Base-by-base conservation (phyloP, 2,888 invertebrate species). In the Drosophila meridiana region DNA sequence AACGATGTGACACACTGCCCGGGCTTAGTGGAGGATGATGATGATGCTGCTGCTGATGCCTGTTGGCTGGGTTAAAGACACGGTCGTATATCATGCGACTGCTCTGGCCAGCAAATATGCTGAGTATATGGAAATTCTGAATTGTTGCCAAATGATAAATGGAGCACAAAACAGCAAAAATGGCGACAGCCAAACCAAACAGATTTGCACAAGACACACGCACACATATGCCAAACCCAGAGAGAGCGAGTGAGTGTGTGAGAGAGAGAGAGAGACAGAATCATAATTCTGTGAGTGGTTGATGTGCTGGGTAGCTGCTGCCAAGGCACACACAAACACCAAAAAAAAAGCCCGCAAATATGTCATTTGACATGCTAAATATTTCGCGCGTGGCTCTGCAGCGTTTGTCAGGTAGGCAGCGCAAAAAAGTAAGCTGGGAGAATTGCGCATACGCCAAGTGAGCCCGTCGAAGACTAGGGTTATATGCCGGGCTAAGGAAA, bases 311-410 rank as follows among this genome's bases (percentile, higher is more conserved):
- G 69, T 66, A 58, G 63, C 60, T 71, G 78, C 71, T 83, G 84
- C 64, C 67, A 76, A 70, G 70, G 59, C 64, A 61, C 42, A 62
- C 20, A 67, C 53, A 26, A 13, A 40, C 40, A 40, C 13, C 14
- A 6, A 53, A 32, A 81, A 81, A 79, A 85, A 83, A 75, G 58
- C 20, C 43, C 59, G 86, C 82, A 91, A 90, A 90, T 91, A 91
- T 90, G 91, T 82, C 88, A 82, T 77, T 90, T 91, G 90, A 91
- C 90, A 85, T 80, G 80, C 81, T 78, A 82, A 90, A 91, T 90
- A 90, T 90, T 90, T 90, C 69, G 77, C 83, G 72, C 40, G 57
- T 64, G 70, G 73, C 56, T 63, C 73, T 6, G 56, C 62, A 56
- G 60, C 73, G 48, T 53, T 59, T 67, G 69, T 57, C 85, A 87